phyloP scores from a whole-genome alignment of 2,888 invertebrate genomes.

The Eristalis intricaria region DNA sequence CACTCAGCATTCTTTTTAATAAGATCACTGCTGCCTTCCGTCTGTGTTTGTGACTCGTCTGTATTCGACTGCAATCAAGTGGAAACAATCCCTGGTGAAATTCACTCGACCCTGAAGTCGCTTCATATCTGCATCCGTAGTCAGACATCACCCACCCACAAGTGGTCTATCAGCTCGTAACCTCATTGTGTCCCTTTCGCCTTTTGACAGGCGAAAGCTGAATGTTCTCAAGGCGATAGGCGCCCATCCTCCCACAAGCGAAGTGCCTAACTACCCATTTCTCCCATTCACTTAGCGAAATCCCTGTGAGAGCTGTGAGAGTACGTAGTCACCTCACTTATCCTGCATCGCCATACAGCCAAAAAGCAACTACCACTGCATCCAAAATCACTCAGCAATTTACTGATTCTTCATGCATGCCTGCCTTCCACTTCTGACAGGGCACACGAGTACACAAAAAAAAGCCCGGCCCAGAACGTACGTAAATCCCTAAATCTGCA shows the following conservation, averaged over 20 bases:
- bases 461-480: background rate
- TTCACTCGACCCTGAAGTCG: background rate
- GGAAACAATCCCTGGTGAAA: background rate
- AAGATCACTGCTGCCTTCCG: background rate
- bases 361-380: slow-evolving; percentile 24
- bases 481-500: slow-evolving; percentile 65
- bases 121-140: slow-evolving; percentile 22
- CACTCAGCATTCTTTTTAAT: background rate
- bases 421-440: slow-evolving; percentile 40
- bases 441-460: slow-evolving; percentile 6
- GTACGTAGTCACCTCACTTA: background rate
- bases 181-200: background rate
- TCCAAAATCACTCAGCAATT: slow-evolving; percentile 67
- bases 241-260: background rate
- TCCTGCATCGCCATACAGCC: background rate
- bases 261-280: background rate
- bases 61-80: background rate
- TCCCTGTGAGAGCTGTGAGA: background rate
- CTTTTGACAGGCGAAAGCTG: background rate
- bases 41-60: background rate
- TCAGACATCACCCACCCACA: background rate
- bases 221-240: background rate
- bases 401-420: slow-evolving; percentile 69
- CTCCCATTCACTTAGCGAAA: background rate
- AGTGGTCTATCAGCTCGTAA: background rate